phyloP scores from a whole-genome alignment of 2,888 invertebrate genomes.

The Acleris literana region DNA sequence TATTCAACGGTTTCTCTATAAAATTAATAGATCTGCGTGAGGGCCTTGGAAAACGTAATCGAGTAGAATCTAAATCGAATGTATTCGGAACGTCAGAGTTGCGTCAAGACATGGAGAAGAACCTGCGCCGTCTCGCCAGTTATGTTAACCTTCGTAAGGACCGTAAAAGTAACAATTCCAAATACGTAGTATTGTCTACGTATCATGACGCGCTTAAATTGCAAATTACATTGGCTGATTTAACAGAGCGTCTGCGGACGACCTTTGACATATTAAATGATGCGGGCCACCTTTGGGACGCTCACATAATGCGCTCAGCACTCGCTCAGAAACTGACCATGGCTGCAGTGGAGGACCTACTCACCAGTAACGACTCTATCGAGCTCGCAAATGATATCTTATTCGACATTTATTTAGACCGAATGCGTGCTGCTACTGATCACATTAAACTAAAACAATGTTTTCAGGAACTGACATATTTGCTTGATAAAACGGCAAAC shows the following conservation, averaged over 20 bases:
- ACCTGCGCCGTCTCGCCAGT: conserved; percentile 45
- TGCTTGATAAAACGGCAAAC: conserved; percentile 56
- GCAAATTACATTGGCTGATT: conserved; percentile 57
- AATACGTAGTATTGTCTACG: conserved; percentile 44
- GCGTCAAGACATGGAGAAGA: conserved; percentile 48
- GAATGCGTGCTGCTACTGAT: conserved; percentile 58
- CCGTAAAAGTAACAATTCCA: conserved; percentile 35
- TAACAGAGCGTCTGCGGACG: conserved; percentile 62
- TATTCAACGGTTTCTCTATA: conserved; percentile 53
- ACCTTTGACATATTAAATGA: conserved; percentile 62
- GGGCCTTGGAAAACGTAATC: conserved; percentile 38
- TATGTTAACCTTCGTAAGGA: conserved; percentile 28
- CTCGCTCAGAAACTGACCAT: conserved; percentile 66
- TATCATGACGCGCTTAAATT: conserved; percentile 50
- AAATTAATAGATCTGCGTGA: conserved; percentile 55
- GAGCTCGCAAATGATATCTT: conserved; percentile 63
- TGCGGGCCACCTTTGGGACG: conserved; percentile 67
- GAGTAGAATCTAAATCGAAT: conserved; percentile 42
- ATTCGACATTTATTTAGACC: conserved; percentile 64
- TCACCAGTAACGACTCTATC: conserved; percentile 60
- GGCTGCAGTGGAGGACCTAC: conserved; percentile 67
- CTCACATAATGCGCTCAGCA: conserved; percentile 65
- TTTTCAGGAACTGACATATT: conserved; percentile 46
- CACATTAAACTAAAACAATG: conserved; percentile 57
- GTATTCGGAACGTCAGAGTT: conserved; percentile 43